Evolutionary conservation across 2,113 vertebrate genomes (phyloP), one percentile per base, ranked within the genome.

Genomic region (Genyomyrus donnyi): DNA sequence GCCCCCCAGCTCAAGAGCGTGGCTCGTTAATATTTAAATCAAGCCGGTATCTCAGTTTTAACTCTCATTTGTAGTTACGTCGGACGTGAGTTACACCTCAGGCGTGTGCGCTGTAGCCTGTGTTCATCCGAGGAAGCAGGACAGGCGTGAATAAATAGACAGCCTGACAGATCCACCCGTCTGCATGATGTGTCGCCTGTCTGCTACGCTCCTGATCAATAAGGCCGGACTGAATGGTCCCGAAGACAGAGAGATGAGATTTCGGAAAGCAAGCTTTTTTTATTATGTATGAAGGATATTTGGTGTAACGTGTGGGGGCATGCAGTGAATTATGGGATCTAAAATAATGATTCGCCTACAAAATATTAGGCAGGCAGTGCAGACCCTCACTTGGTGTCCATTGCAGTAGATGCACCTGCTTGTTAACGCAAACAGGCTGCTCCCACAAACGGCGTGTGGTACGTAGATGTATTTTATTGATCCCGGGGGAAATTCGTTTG

Each of bases 21-120:
- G n/a, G 42, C 62, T 89, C 24, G 49, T 89, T 31, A 52, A 83
- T 80, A 52, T 80, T 80, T 89, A 89, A 49, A 48, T 46, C 17
- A 19, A 49, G 48, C 49, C 74, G 3, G 42, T 53, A 53, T 42
- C 48, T 80, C 49, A 56, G 11, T 35, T 83, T 31, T 70, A 70
- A 42, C 70, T 31, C 70, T 31, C 24, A 48, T 62, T 19, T 83
- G 77, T 46, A 27, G 58, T 24, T 46, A 70, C 5, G 45, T 42
- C 56, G 27, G 53, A 48, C 17, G 58, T 66, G 19, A 66, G 42
- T 15, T 66, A 42, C 24, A 46, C 39, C 42, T 27, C 70, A 80
- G 70, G 62, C 15, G 3, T 31, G 50, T 39, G 9, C 3, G 3
- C 56, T 88, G 35, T 39, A 46, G 21, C 35, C 58, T 42, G 35